Evolutionary conservation across 2,113 vertebrate species (phyloP).

Genomic region (Aldabrachelys gigantea): DNA sequence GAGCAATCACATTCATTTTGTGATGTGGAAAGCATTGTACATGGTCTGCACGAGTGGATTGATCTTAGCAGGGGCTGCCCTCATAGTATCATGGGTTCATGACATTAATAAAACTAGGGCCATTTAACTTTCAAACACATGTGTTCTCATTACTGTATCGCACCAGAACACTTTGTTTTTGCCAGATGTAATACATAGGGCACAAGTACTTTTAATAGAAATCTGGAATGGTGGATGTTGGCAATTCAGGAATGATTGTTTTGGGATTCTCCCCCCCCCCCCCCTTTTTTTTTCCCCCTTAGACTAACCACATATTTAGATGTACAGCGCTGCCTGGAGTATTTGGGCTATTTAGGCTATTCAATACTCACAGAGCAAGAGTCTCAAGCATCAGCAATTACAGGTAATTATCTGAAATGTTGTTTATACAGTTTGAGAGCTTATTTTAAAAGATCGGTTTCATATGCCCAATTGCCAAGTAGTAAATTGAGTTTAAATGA

Average conservation of each 20-base stretch:
- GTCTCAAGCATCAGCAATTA: conserved; percentile 95
- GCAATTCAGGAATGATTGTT: background rate
- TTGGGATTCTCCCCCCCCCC: background rate
- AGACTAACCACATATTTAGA: conserved; percentile 97
- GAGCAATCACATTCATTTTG: background rate
- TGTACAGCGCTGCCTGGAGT: conserved; percentile 96
- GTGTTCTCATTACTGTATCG: background rate
- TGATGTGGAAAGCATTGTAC: background rate
- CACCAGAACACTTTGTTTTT: background rate
- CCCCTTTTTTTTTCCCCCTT: conserved; percentile 22
- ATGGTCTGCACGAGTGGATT: background rate
- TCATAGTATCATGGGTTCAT: rapidly evolving
- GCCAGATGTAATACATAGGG: background rate
- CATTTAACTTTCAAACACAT: background rate
- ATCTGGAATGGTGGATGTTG: background rate
- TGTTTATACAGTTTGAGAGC: background rate
- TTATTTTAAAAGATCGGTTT: background rate
- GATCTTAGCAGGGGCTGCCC: background rate
- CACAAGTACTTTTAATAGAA: background rate
- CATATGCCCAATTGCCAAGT: background rate
- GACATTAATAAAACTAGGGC: background rate
- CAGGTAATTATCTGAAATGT: conserved; percentile 77
- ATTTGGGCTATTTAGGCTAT: conserved; percentile 96
- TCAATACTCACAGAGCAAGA: conserved; percentile 97
- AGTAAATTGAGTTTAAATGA: background rate